Base-by-base conservation (phyloP, 2,113 vertebrate species). In the Conger conger region DNA sequence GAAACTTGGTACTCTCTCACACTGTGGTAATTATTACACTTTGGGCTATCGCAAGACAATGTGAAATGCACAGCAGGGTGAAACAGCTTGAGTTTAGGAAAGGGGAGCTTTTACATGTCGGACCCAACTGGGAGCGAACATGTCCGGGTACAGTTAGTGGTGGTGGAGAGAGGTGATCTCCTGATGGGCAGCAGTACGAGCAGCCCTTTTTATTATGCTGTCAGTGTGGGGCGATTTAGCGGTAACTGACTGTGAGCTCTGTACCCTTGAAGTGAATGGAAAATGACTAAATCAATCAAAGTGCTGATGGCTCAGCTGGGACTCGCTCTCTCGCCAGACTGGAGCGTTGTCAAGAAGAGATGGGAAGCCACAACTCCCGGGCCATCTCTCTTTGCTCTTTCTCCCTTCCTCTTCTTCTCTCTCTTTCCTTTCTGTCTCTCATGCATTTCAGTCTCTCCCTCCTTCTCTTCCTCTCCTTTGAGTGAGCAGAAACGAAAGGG, bases 1-100 rank as follows among this genome's bases (percentile, higher is more conserved):
- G 92, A 90, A 92, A 89, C 92, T 93, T 94, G 92, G 94, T 92
- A 92, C 90, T 90, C 91, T 82, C 89, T 92, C 91, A 90, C 91
- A 90, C 90, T 89, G 90, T 94, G 93, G 93, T 94, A 94, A 95
- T 95, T 95, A 94, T 93, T 93, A 93, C 91, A 90, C 91, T 89
- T 87, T 81, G 87, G 57, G 82, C 88, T 83, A 86, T 45, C 6
- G 33, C 23, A 36, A 30, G 20, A 73, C 36, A 36, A 50, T 76
- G 37, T 84, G 83, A 54, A 20, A 1, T 37, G 35, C 45, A 5
- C 76, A 79, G 50, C 50, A 36, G 77, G 79, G 37, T 13, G 35
- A 20, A 27, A 13, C 33, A 17, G 50, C 15, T 18, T 45, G 77
- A 45, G 76, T 50, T 76, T 4, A 35, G 11, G 76, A 54, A 13